Percentiles rank a stretch among this genome's conserved stretches.
Conservation (phyloP, 2,888 invertebrate genomes). For the Parochlus steinenii region DNA sequence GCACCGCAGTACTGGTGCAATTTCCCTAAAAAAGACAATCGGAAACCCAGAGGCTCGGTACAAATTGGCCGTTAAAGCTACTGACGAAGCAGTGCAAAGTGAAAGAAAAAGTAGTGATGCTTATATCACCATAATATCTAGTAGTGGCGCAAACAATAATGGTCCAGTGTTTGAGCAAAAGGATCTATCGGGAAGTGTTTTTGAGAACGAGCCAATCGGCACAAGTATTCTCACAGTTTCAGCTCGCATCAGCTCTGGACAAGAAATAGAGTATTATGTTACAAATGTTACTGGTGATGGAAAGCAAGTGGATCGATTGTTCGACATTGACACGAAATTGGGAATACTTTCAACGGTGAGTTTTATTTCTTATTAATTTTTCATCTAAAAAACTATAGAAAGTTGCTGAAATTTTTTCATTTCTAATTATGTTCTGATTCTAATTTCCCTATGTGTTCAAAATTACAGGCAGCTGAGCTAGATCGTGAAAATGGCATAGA, state of each 20-base stretch:
- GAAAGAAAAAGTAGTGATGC: conserved; percentile 77
- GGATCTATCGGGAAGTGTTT: conserved; percentile 57
- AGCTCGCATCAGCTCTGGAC: conserved; percentile 44
- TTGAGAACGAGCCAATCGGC: conserved; percentile 78
- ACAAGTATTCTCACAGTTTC: conserved; percentile 68
- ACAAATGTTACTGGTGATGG: conserved; percentile 65
- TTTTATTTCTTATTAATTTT: too few relatives aligned
- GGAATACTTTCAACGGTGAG: conserved; percentile 80
- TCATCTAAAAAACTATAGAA: too few relatives aligned
- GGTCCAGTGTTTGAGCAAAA: conserved; percentile 46
- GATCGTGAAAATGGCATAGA: conserved; percentile 73
- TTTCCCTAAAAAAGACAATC: conserved; percentile 44
- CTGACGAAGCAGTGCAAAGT: conserved; percentile 80
- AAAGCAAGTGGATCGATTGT: conserved; percentile 69
- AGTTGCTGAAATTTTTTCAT: too few relatives aligned
- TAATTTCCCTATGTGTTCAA: too few relatives aligned
- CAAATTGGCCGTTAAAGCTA: conserved; percentile 70
- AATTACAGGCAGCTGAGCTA: conserved; percentile 56
- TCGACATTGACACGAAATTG: conserved; percentile 76
- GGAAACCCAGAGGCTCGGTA: conserved; percentile 54
- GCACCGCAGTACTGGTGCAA: conserved; percentile 62
- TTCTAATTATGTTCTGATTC: too few relatives aligned
- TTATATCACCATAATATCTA: conserved; percentile 65
- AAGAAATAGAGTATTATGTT: conserved; percentile 76
- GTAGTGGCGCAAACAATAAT: conserved; percentile 28